Evolutionary conservation across 2,113 vertebrate species (phyloP), one percentile per base, ranked within the genome.

Genomic region (Cyanistes caeruleus): DNA sequence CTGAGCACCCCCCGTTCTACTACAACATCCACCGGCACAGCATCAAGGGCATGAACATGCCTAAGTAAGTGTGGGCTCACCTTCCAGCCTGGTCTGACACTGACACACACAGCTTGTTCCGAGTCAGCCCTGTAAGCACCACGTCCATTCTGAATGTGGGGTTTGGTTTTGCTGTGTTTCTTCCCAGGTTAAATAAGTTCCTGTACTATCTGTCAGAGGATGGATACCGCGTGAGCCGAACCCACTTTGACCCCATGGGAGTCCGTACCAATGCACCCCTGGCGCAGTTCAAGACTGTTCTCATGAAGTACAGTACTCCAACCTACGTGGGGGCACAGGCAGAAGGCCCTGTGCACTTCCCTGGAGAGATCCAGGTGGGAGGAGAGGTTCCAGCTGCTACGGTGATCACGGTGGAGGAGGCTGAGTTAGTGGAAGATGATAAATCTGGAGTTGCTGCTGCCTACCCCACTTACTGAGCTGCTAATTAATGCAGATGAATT

Each of bases 1-100:
- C 98, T 43, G 99, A 99, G 70, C 99, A 99, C 30, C 99, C 99
- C 22, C 97, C 99, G 0, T 99, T 99, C 93, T 99, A 99, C 97
- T 99, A 99, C 97, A 99, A 99, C 86, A 98, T 99, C 95, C 99
- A 99, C 94, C 98, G 99, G 65, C 99, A 99, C 97, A 99, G 99
- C 94, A 99, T 99, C 95, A 98, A 99, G 68, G 99, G 99, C 73
- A 99, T 99, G 98, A 99, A 99, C 95, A 99, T 99, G 98, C 99
- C 99, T 69, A 99, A 99, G 99, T 99, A 97, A 84, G 86, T 49
- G 51, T 43, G 69, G 33, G 3, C 0, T 53, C 64, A 2, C 31
- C 30, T 15, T 5, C 53, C 46, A 24, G 64, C 74, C n/a, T 5
- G n/a, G 1, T 13, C 30, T 55, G 39, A 13, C 18, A 2, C 43